Conservation (phyloP, 2,113 vertebrate genomes). For the Athene noctua region DNA sequence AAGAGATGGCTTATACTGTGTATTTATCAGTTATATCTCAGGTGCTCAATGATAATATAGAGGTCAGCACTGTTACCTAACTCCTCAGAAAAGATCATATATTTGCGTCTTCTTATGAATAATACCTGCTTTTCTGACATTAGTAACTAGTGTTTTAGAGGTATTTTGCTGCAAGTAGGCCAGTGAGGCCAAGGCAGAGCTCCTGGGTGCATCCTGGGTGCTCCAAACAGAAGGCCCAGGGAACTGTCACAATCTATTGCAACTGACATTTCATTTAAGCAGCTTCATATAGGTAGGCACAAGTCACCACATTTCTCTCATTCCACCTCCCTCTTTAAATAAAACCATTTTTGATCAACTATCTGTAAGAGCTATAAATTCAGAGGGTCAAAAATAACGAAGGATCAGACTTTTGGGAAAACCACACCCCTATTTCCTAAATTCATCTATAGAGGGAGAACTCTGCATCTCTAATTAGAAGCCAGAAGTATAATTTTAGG, state of each 20-base stretch:
- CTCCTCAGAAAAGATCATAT: not conserved
- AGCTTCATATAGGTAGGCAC: not conserved
- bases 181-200: not conserved
- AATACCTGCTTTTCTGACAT: not conserved
- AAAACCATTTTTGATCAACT: not conserved
- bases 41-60: not conserved
- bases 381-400: not conserved
- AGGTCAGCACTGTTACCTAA: not conserved
- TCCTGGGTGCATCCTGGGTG: not conserved
- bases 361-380: not conserved
- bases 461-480: not conserved
- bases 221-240: not conserved
- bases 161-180: not conserved
- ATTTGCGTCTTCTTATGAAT: not conserved
- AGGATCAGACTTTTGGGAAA: not conserved
- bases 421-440: not conserved
- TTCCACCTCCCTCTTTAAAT: not conserved
- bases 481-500: not conserved
- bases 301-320: not conserved
- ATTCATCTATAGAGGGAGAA: not conserved
- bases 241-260: not conserved
- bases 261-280: not conserved
- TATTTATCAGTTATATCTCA: not conserved
- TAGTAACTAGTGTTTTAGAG: not conserved
- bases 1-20: not conserved